Evolutionary conservation across 2,113 vertebrate species (phyloP).

Genomic region (Nestor notabilis): DNA sequence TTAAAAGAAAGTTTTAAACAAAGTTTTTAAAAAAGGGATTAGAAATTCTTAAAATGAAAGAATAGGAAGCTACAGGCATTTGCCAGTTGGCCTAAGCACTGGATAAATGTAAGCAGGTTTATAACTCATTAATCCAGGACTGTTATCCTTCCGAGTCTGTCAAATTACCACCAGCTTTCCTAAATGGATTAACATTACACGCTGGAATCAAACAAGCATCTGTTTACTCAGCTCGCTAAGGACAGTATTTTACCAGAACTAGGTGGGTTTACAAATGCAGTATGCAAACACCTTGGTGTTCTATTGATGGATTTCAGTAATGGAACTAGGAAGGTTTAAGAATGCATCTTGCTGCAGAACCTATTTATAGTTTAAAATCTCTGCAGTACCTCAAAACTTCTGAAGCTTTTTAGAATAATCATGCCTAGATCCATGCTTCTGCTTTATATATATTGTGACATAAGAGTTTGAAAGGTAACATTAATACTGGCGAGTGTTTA

Average conservation of each 20-base stretch:
- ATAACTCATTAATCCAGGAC: neutral
- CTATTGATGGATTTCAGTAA: neutral
- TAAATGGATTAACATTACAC: neutral
- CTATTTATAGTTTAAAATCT: neutral
- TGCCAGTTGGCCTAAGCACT: neutral
- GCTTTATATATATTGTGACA: neutral
- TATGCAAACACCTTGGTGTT: neutral
- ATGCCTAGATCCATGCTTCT: neutral
- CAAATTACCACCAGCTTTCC: neutral
- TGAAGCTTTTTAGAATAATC: neutral
- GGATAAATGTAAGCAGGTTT: neutral
- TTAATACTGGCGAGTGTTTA: neutral
- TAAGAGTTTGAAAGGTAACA: neutral
- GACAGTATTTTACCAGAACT: neutral
- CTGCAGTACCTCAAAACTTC: neutral
- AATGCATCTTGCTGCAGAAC: neutral
- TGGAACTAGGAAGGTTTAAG: neutral
- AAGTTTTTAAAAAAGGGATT: neutral
- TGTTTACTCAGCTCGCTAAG: neutral
- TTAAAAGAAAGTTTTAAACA: neutral
- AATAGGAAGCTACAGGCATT: neutral
- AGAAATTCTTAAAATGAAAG: neutral
- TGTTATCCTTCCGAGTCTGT: neutral
- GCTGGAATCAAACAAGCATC: neutral
- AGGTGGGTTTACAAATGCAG: neutral